Base-by-base conservation (phyloP, 2,888 invertebrate genomes). In the Tyria jacobaeae region DNA sequence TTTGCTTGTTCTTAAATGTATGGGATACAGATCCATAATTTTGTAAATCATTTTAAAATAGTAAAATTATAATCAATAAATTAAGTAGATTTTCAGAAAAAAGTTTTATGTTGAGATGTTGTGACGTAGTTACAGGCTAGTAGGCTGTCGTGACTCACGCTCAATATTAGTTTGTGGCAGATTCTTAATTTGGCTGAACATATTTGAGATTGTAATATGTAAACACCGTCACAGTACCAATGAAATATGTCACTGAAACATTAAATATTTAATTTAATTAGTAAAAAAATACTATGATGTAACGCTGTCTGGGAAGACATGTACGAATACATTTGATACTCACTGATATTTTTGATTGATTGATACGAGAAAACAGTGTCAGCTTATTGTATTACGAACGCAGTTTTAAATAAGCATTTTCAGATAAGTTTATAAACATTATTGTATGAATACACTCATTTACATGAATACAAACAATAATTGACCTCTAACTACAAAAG, bases 181-280 rank as follows among this genome's bases (percentile, higher is more conserved):
- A 3, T 31, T 15, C 24, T 34, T 58, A 35, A 10, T 24, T 57
- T 6, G 70, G 75, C 7, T 75, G 72, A 15, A 81, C 53, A 39
- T 75, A 82, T 50, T 77, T 82, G 14, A 81, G 51, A 49, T 78
- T 78, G 66, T 79, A 80, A 50, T 60, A 80, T 0, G 68, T 72
- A 9, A 77, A 73, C 2, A 79, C 79, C 1, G 65, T 57, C 1
- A 77, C 60, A 5, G 67, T 76, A 0, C 73, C 71, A 12, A 77
- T 53, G 60, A 81, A 80, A 48, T 81, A 71, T 44, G 68, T 55
- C 34, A 75, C 79, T 75, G 70, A 57, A 75, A 75, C 41, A 62
- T 61, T 51, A 52, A 51, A 41, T 27, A 1, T 48, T 48, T 1
- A 44, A 44, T 21, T 17, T 21, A 2, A 24, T 31, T 4, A 31